Percentiles rank a stretch among this genome's conserved stretches.
Evolutionary conservation across 2,888 invertebrate species (phyloP).

Genomic region (Trachelus tabidus): DNA sequence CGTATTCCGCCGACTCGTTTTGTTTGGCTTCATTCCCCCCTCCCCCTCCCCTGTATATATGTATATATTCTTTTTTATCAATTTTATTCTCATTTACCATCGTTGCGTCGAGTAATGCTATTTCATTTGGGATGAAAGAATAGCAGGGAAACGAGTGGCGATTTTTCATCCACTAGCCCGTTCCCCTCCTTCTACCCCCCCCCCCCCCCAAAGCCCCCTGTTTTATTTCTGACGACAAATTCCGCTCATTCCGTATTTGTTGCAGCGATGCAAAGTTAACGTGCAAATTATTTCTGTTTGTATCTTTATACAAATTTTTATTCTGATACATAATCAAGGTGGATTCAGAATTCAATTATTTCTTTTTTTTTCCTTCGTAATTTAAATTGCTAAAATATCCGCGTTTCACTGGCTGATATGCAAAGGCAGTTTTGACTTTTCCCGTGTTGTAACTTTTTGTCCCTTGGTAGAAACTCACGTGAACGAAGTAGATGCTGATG

Average conservation of each 20-base stretch:
- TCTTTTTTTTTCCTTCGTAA: not conserved
- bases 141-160: not conserved
- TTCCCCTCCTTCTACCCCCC: no score
- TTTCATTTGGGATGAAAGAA: not conserved
- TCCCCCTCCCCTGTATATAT: not conserved
- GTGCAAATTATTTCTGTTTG: not conserved
- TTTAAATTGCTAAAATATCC: not conserved
- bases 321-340: not conserved
- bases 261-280: not conserved
- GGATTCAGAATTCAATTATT: not conserved
- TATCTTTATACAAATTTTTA: not conserved
- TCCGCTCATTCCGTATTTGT: not conserved
- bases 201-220: no score
- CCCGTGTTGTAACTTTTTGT: not conserved
- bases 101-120: not conserved
- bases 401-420: not conserved
- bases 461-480: not conserved
- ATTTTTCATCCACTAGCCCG: not conserved
- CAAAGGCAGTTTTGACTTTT: not conserved
- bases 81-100: not conserved
- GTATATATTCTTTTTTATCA: not conserved
- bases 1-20: constrained; percentile 10
- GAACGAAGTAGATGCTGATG: not conserved
- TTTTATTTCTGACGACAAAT: not conserved
- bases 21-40: no score